Base-by-base conservation (phyloP, 37 sponge, comb jelly and placozoan genomes). In the Halisarca cf. caerulea region DNA sequence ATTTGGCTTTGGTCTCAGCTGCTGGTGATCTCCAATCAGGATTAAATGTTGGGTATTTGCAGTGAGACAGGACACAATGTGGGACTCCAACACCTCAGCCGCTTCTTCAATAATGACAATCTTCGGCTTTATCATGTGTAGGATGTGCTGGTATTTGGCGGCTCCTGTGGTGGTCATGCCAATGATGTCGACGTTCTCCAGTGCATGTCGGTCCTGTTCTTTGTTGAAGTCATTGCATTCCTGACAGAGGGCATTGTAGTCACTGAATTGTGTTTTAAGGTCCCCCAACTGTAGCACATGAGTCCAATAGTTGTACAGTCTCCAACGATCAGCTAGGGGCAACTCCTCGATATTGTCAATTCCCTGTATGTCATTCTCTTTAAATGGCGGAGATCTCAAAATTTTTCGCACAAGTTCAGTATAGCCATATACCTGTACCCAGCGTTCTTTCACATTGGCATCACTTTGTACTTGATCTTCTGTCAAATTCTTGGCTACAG, bases 111-210 rank as follows among this genome's bases (percentile, higher is more conserved):
- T 92, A 47, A 98, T 80, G 5, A 95, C 86, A 30, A 98, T 93
- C 71, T 85, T 93, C 24, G 98, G 96, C 35, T 87, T 87, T 1
- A 98, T 27, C 32, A 73, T 38, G 25, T 90, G 88, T 20, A 98
- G 66, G 28, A 92, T 59, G 40, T 89, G 83, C 21, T 92, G 86
- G 59, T 98, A 89, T 51, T 93, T 89, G 44, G 97, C 97, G 33
- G 97, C 97, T 58, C 97, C 97, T 15, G 97, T 96, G 41, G 97
- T 96, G 15, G 97, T 96, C 92, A 96, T 93, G 7, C 94, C 97
- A 71, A 96, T 87, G 4, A 95, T 61, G 58, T 91, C 86, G 15
- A 86, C 89, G 37, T 32, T 44, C 44, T 85, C 40, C 34, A 86
- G 66, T 57, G 83, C 83, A 66, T 78, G 62, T 7, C 35, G 85